These are phyloP conservation scores for Zaprionus vittiger DNA, from an alignment of 1,140 invertebrate species.

Conservation along the genomic window DNA sequence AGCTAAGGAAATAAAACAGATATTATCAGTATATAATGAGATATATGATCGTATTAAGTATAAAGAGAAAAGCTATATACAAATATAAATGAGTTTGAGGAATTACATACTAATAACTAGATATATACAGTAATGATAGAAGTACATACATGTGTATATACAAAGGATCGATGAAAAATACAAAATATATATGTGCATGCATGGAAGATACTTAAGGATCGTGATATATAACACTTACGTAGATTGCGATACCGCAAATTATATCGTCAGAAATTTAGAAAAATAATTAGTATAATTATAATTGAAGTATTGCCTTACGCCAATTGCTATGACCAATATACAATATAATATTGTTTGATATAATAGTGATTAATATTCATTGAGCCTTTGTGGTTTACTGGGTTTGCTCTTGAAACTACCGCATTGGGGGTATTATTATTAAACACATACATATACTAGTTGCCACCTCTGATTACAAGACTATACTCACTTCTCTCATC, in stretches of 20 bases:
- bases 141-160: slow-evolving; percentile 43
- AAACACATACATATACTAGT: neutral
- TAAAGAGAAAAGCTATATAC: slow-evolving; percentile 10
- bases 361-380: neutral
- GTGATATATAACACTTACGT: slow-evolving; percentile 54
- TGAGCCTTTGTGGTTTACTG: neutral
- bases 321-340: slow-evolving; percentile 5
- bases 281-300: slow-evolving; percentile 42
- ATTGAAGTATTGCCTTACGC: slow-evolving; percentile 5
- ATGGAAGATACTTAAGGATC: slow-evolving; percentile 3
- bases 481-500: slow-evolving; percentile 65
- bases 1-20: slow-evolving; percentile 78
- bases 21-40: slow-evolving; percentile 13
- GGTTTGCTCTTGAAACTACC: neutral
- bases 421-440: neutral
- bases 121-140: neutral
- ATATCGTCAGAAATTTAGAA: slow-evolving; percentile 9
- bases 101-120: neutral
- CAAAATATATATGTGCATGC: slow-evolving; percentile 36
- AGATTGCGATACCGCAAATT: slow-evolving; percentile 25
- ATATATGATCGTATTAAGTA: neutral
- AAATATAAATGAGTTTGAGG: neutral
- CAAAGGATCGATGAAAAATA: slow-evolving; percentile 28
- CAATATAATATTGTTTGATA: neutral
- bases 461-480: neutral